A percentile compares a stretch with the other conserved stretches of the same genome.
Evolutionary conservation across 2,113 vertebrate genomes (phyloP).

Genomic region (Chloroceryle aenea): DNA sequence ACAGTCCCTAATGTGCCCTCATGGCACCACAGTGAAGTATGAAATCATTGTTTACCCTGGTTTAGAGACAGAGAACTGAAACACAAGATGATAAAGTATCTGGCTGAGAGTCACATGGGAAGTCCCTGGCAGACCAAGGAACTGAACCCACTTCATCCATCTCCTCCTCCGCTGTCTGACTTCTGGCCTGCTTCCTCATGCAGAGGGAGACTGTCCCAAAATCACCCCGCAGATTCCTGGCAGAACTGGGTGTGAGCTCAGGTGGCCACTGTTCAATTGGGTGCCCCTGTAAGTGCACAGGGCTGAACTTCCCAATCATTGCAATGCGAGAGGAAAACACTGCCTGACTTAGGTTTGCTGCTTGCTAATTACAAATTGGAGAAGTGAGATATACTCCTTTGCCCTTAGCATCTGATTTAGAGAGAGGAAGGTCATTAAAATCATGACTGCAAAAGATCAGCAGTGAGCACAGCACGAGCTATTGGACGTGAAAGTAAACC

Average conservation of each 20-base stretch:
- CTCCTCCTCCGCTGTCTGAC: constrained; percentile 5
- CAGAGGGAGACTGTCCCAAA: not conserved
- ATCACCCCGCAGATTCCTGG: not conserved
- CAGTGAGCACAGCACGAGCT: not conserved
- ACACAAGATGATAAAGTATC: not conserved
- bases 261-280: not conserved
- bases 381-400: not conserved
- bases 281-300: not conserved
- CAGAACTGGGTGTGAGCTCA: not conserved
- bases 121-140: not conserved
- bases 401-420: constrained; percentile 42
- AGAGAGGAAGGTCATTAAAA: constrained; percentile 31
- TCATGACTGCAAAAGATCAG: constrained; percentile 32
- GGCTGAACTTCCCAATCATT: not conserved
- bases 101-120: not conserved
- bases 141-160: not conserved
- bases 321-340: not conserved
- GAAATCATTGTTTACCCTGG: not conserved
- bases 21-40: not conserved
- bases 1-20: not conserved
- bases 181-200: not conserved
- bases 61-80: constrained; percentile 6
- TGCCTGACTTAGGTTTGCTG: not conserved
- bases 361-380: not conserved
- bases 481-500: not conserved